phyloP scores from a whole-genome alignment of 2,113 vertebrate species.

The Pavo muticus region DNA sequence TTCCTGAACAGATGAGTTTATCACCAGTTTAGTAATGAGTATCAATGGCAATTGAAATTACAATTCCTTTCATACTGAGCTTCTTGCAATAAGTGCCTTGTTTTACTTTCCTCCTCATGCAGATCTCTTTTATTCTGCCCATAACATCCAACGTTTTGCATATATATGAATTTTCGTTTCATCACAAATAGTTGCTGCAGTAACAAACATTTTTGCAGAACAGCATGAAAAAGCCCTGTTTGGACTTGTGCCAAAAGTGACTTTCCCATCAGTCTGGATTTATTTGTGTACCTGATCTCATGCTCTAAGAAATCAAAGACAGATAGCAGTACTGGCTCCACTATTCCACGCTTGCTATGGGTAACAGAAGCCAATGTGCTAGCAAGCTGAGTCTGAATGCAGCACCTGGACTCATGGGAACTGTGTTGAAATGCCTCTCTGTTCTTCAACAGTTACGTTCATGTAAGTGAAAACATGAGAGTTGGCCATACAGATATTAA shows the following conservation, averaged over 20 bases:
- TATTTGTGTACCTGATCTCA: not conserved
- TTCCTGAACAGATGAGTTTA: slow-evolving; percentile 66
- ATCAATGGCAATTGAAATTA: slow-evolving; percentile 63
- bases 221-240: not conserved
- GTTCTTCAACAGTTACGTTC: not conserved
- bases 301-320: not conserved
- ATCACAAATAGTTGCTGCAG: not conserved
- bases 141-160: not conserved
- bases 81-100: slow-evolving; percentile 56
- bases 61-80: slow-evolving; percentile 37
- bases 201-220: not conserved
- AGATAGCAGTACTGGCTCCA: not conserved
- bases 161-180: not conserved
- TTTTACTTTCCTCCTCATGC: not conserved
- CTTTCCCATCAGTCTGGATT: not conserved
- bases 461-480: not conserved
- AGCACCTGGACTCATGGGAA: not conserved
- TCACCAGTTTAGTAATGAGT: slow-evolving; percentile 52
- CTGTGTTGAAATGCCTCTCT: not conserved
- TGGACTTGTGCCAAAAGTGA: not conserved
- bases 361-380: not conserved
- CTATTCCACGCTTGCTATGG: not conserved
- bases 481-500: not conserved
- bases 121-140: slow-evolving; percentile 15
- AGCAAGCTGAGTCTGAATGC: not conserved